phyloP scores from a whole-genome alignment of 2,797 vertebrate species.

The Numenius phaeopus region DNA sequence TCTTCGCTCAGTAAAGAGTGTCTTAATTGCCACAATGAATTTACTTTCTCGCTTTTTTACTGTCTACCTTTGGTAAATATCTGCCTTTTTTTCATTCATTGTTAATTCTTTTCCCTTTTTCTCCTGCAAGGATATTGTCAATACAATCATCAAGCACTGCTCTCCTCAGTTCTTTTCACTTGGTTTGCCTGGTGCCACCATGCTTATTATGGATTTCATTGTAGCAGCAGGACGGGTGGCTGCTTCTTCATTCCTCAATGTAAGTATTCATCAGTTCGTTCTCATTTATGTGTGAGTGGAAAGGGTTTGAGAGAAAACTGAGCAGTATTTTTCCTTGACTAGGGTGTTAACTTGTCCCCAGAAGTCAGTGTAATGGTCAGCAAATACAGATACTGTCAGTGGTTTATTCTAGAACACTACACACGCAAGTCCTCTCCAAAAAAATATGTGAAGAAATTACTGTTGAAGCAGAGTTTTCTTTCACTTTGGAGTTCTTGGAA shows the following conservation, averaged over 20 bases:
- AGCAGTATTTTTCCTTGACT: not conserved
- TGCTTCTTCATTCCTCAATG: slow-evolving; percentile 94
- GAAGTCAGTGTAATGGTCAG: not conserved
- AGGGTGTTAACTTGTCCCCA: not conserved
- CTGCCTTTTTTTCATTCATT: not conserved
- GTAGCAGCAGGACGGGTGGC: slow-evolving; percentile 95
- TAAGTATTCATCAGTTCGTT: slow-evolving; percentile 77
- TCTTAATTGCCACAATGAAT: not conserved
- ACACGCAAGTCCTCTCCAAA: not conserved
- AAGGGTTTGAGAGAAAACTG: not conserved
- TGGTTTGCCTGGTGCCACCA: slow-evolving; percentile 95
- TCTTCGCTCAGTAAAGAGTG: not conserved
- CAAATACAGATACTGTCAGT: not conserved
- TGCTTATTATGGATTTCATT: slow-evolving; percentile 98
- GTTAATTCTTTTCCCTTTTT: slow-evolving; percentile 1
- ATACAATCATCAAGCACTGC: slow-evolving; percentile 99
- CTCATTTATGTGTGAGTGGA: not conserved
- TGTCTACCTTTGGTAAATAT: not conserved
- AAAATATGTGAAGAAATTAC: not conserved
- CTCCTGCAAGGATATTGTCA: slow-evolving; percentile 92
- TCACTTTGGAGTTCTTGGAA: not conserved
- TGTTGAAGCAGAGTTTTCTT: not conserved
- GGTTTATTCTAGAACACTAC: not conserved
- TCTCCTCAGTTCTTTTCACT: slow-evolving; percentile 98
- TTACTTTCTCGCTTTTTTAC: not conserved